Conservation (phyloP, 2,888 invertebrate species). For the Drosophila pseudotakahashii region DNA sequence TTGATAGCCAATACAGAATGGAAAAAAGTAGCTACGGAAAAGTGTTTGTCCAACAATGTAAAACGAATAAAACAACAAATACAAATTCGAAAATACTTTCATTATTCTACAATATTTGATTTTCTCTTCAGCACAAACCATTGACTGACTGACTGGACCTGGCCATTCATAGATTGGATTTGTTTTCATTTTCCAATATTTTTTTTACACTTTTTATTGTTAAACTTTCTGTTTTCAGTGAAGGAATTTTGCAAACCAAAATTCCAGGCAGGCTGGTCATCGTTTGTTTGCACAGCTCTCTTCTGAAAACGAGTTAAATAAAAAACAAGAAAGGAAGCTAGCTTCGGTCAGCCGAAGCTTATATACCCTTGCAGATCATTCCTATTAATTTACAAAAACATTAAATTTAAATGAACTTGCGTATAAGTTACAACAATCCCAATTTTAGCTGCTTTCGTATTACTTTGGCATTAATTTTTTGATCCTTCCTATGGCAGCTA, state of each 20-base stretch:
- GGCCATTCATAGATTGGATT: constrained; percentile 36
- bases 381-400: too few relatives aligned
- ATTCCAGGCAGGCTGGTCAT: constrained; percentile 28
- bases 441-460: too few relatives aligned
- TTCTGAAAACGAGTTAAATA: constrained; percentile 6
- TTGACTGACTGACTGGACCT: constrained; percentile 33
- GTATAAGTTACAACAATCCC: too few relatives aligned
- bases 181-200: constrained; percentile 3
- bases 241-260: constrained; percentile 39
- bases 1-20: constrained; percentile 9
- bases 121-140: constrained; percentile 45
- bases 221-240: constrained; percentile 3
- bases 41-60: constrained; percentile 49
- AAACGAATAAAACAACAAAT: constrained; percentile 15
- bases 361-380: too few relatives aligned
- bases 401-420: too few relatives aligned
- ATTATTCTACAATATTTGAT: constrained; percentile 61
- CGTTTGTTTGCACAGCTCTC: constrained; percentile 59
- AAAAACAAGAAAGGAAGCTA: constrained; percentile 16
- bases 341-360: too few relatives aligned
- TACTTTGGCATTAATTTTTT: too few relatives aligned
- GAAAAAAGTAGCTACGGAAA: constrained; percentile 9
- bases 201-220: constrained; percentile 10
- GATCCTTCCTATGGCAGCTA: too few relatives aligned
- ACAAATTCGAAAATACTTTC: constrained; percentile 45